phyloP scores from a whole-genome alignment of 2,888 invertebrate genomes.

The Cantharis lateralis region DNA sequence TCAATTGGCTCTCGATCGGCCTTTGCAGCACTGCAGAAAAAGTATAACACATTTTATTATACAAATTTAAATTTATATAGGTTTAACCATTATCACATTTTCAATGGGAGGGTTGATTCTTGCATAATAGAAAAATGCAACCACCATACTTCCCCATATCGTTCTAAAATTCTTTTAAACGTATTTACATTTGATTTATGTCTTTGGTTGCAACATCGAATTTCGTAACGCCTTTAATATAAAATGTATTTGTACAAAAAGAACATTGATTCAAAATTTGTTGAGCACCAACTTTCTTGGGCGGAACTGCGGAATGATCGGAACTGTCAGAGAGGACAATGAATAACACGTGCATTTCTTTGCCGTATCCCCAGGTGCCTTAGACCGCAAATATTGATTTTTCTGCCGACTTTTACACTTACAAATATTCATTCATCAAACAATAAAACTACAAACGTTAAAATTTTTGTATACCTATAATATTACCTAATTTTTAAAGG shows the following conservation, averaged over 20 bases:
- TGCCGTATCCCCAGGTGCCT: slow-evolving; percentile 30
- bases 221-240: slow-evolving; percentile 10
- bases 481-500: slow-evolving; percentile 19
- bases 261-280: slow-evolving; percentile 6
- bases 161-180: slow-evolving; percentile 21
- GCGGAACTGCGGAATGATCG: slow-evolving; percentile 30
- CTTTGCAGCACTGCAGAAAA: no score
- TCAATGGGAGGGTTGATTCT: slow-evolving; percentile 14
- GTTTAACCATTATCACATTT: background rate
- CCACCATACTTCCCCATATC: slow-evolving; percentile 29
- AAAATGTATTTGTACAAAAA: slow-evolving; percentile 1
- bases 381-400: slow-evolving; percentile 43
- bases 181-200: slow-evolving; percentile 28
- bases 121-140: slow-evolving; percentile 19
- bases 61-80: background rate
- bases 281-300: slow-evolving; percentile 12
- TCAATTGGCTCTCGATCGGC: background rate
- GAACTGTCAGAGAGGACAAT: slow-evolving; percentile 27
- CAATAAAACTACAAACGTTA: slow-evolving; percentile 11
- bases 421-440: slow-evolving; percentile 15
- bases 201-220: slow-evolving; percentile 12
- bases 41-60: no score
- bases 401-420: slow-evolving; percentile 35
- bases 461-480: slow-evolving; percentile 24
- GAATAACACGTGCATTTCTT: slow-evolving; percentile 30